Evolutionary conservation across 2,797 vertebrate species (phyloP), one percentile per base, ranked within the genome.

Genomic region (Pyrocephalus nanus): DNA sequence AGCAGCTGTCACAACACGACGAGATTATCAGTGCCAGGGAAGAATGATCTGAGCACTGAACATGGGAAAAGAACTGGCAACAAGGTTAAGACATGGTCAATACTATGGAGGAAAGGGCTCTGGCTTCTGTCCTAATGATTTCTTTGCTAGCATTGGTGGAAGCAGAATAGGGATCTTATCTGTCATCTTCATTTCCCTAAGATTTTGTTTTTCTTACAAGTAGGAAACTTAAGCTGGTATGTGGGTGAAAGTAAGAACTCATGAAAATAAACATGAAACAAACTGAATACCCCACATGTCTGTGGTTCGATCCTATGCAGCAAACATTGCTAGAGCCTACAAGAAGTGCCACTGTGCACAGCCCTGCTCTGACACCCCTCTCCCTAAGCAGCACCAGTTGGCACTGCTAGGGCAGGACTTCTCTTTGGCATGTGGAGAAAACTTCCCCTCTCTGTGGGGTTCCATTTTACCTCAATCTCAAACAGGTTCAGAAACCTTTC

Each of bases 321-420:
- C 43, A 87, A 20, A 66, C 9, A 0, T 60, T 62, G 50, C 50
- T 50, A 5, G 22, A 81, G 47, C 40, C 62, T 38, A 3, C 26
- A 60, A 58, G 38, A 19, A 40, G 47, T 29, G 69, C 30, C 23
- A 1, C 26, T 8, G 36, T 4, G 2, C 55, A 14, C 11, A 71
- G 67, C 58, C 32, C 43, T 65, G 47, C n/a, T 40, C n/a, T 69
- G 23, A 65, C 34, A 30, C 9, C 27, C 42, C 26, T 27, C 23
- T 57, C 42, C 32, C 38, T 47, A 30, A 57, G 67, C 67, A 73
- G 25, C 0, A 0, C 43, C 0, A 0, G 20, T 0, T 2, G 2
- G 38, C 53, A 27, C 21, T 61, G 42, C 22, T 10, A 13, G 16
- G 65, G 10, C 36, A 61, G 34, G 61, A 74, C 13, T 36, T 60